Evolutionary conservation across 2,797 vertebrate genomes (phyloP).

Genomic region (Trematomus bernacchii): DNA sequence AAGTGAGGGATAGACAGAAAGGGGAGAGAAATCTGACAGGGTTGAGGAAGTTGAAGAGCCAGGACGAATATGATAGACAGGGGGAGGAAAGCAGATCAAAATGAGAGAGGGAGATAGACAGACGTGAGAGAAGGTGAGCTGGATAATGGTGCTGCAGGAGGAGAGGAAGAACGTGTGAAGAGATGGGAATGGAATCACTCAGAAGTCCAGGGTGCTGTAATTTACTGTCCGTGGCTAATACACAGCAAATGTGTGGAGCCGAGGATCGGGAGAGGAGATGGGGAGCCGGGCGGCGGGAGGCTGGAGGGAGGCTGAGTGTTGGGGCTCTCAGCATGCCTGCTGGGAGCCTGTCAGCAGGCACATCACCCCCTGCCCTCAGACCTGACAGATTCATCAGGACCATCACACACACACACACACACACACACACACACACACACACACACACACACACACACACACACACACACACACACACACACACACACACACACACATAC

Average conservation of each 20-base stretch:
- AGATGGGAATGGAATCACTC: slow-evolving; percentile 82
- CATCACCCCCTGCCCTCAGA: slow-evolving; percentile 83
- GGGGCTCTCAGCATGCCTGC: slow-evolving; percentile 87
- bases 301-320: slow-evolving; percentile 73
- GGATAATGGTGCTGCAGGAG: slow-evolving; percentile 67
- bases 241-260: slow-evolving; percentile 85
- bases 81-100: slow-evolving; percentile 72
- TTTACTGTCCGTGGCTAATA: slow-evolving; percentile 88
- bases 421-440: slow-evolving; percentile 33
- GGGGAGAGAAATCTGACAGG: slow-evolving; percentile 79
- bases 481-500: slow-evolving; percentile 5
- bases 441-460: background rate
- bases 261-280: slow-evolving; percentile 58
- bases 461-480: too few species aligned
- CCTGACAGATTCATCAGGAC: slow-evolving; percentile 87
- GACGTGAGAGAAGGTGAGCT: slow-evolving; percentile 64
- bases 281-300: slow-evolving; percentile 51
- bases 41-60: slow-evolving; percentile 77
- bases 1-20: slow-evolving; percentile 78
- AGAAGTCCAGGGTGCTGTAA: slow-evolving; percentile 81
- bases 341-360: slow-evolving; percentile 88
- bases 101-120: slow-evolving; percentile 61
- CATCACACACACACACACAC: slow-evolving; percentile 63
- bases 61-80: slow-evolving; percentile 80
- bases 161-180: slow-evolving; percentile 74